phyloP scores from a whole-genome alignment of 2,797 vertebrate species.

The Tauraco hartlaubi region DNA sequence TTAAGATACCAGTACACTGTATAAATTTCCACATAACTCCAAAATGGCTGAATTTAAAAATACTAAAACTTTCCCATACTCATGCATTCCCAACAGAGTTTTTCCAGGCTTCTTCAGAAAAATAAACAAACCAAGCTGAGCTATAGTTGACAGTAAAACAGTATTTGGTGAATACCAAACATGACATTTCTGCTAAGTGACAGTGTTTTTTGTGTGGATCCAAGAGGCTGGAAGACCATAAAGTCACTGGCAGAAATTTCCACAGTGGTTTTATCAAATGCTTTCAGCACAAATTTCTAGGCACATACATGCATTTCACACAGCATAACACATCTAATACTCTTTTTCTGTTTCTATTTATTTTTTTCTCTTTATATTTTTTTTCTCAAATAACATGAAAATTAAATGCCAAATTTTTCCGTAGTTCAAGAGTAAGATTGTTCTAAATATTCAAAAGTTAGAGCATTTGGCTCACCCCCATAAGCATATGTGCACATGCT shows the following conservation, averaged over 20 bases:
- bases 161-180: background rate
- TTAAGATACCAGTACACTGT: background rate
- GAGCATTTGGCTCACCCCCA: constrained; percentile 14
- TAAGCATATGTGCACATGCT: constrained; percentile 23
- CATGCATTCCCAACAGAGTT: background rate
- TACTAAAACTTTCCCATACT: background rate
- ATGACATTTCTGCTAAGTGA: background rate
- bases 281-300: background rate
- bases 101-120: background rate
- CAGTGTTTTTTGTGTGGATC: background rate
- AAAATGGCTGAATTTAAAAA: background rate
- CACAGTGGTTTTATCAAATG: background rate
- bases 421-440: background rate
- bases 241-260: background rate
- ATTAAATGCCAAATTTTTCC: background rate
- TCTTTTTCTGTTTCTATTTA: background rate
- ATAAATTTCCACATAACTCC: background rate
- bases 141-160: background rate
- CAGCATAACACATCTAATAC: background rate
- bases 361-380: background rate
- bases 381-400: background rate
- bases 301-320: background rate
- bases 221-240: background rate
- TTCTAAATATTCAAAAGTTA: constrained; percentile 21
- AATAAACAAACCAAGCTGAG: background rate